Evolutionary conservation across 2,113 vertebrate species (phyloP).

Genomic region (Cinclus cinclus): DNA sequence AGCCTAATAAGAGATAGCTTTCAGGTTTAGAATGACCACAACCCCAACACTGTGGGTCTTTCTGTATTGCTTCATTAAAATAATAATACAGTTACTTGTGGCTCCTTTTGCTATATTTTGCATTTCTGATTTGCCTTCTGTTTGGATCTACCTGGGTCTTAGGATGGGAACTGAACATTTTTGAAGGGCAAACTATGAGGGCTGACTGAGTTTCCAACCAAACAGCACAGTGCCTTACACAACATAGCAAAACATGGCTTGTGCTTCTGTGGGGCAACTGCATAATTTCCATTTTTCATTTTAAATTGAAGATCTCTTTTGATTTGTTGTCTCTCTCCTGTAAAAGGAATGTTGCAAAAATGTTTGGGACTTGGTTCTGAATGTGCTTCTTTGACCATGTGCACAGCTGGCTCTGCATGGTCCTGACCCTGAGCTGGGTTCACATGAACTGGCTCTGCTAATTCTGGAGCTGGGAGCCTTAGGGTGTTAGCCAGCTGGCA

Average conservation of each 20-base stretch:
- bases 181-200: background rate
- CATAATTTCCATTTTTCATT: background rate
- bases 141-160: background rate
- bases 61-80: background rate
- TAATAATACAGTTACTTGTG: background rate
- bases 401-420: background rate
- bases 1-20: background rate
- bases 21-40: background rate
- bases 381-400: accelerated
- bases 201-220: background rate
- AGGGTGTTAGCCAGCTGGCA: background rate
- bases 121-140: background rate
- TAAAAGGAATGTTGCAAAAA: background rate
- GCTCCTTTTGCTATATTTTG: background rate
- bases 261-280: background rate
- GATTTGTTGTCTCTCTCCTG: background rate
- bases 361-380: background rate
- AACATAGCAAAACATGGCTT: background rate
- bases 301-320: background rate
- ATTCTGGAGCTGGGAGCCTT: background rate
- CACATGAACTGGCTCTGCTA: background rate
- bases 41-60: background rate
- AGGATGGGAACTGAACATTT: background rate
- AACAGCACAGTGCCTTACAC: background rate
- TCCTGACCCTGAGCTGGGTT: accelerated